These are phyloP conservation scores for Ormia ochracea DNA, from an alignment of 2,888 invertebrate species.

Conservation along the genomic window DNA sequence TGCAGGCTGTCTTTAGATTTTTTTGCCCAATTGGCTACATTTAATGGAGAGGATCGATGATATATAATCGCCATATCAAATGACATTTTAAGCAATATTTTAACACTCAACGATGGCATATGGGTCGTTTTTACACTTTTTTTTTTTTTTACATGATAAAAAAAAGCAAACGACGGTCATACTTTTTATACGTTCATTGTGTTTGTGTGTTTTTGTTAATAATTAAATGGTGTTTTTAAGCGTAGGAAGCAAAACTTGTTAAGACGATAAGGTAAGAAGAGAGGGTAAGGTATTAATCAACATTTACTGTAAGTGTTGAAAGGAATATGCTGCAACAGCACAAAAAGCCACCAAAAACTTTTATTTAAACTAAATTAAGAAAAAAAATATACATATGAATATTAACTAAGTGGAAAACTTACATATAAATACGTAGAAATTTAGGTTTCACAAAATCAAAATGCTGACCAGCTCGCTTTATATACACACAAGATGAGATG, in stretches of 20 bases:
- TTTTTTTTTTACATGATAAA: not conserved
- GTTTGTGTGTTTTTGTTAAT: constrained; percentile 30
- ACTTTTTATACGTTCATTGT: not conserved
- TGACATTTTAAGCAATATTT: constrained; percentile 50
- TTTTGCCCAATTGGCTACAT: constrained; percentile 48
- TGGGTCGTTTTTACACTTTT: constrained; percentile 32
- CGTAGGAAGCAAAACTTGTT: constrained; percentile 47
- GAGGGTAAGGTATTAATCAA: constrained; percentile 30
- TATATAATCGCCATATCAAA: constrained; percentile 56
- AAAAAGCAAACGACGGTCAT: not conserved
- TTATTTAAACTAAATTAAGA: not conserved
- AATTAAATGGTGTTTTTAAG: constrained; percentile 51
- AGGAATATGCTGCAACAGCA: not conserved
- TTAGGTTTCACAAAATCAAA: too few species aligned
- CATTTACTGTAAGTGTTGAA: constrained; percentile 8
- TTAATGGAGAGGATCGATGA: constrained; percentile 37
- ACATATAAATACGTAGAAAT: too few species aligned
- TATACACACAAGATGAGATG: too few species aligned
- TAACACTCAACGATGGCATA: constrained; percentile 51
- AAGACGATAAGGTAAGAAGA: too few species aligned
- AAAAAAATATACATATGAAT: not conserved
- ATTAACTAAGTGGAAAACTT: too few species aligned
- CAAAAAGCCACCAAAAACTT: not conserved
- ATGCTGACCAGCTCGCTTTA: too few species aligned
- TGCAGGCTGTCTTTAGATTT: constrained; percentile 31